These are phyloP conservation scores for Notarius lentiginosus DNA, from an alignment of 2,113 vertebrate species.

Conservation along the genomic window DNA sequence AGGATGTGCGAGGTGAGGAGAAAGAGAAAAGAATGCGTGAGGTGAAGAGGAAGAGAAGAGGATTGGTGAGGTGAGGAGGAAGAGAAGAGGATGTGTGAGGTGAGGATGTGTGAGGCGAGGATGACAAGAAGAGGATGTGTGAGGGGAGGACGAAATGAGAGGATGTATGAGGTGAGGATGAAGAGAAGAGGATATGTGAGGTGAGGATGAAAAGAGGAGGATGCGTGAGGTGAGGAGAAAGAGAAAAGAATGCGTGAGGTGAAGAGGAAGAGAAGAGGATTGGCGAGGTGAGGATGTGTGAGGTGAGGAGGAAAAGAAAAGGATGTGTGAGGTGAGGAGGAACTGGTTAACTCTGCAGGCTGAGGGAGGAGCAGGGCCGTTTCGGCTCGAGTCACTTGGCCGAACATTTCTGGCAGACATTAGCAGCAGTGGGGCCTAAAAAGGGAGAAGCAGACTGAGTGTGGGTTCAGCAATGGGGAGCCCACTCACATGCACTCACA, in stretches of 20 bases:
- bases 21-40: not conserved
- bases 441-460: constrained; percentile 62
- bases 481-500: not conserved
- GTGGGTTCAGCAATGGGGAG: constrained; percentile 40
- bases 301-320: not conserved
- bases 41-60: not conserved
- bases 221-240: not conserved
- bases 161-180: not conserved
- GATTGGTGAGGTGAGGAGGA: not conserved
- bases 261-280: no score
- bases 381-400: constrained; percentile 56
- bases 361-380: constrained; percentile 50
- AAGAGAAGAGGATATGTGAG: not conserved
- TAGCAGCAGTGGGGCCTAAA: constrained; percentile 68
- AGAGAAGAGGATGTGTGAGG: not conserved
- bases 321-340: not conserved
- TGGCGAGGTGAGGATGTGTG: no score
- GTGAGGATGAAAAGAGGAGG: no score
- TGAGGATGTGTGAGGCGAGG: no score
- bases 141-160: no score
- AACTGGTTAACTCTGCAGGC: constrained; percentile 12
- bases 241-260: no score
- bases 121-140: not conserved
- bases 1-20: no score
- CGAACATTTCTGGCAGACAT: constrained; percentile 71